phyloP scores from a whole-genome alignment of 2,888 invertebrate species.

The Zootermopsis nevadensis region DNA sequence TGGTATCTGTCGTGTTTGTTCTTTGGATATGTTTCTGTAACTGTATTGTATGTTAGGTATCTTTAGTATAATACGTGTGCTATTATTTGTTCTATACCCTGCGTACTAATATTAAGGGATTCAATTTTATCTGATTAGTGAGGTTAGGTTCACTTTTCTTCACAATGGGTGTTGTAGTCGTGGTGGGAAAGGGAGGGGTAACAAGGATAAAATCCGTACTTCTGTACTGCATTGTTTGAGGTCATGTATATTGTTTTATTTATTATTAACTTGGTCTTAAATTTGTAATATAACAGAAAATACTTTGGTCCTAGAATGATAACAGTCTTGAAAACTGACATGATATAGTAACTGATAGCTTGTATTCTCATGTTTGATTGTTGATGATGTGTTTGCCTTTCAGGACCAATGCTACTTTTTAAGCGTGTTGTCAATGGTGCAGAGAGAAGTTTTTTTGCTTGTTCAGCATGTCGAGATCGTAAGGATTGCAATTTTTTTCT shows the following conservation, averaged over 20 bases:
- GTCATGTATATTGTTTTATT: too few species aligned
- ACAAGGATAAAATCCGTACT: not conserved
- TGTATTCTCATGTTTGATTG: too few species aligned
- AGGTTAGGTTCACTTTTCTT: not conserved
- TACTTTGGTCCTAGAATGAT: too few species aligned
- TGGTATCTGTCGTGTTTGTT: slow-evolving; percentile 63
- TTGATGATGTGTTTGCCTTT: slow-evolving; percentile 40
- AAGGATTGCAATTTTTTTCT: slow-evolving; percentile 81
- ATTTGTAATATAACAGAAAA: too few species aligned
- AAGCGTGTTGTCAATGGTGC: slow-evolving; percentile 60
- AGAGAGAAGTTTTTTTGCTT: slow-evolving; percentile 77
- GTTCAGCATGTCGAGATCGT: slow-evolving; percentile 84
- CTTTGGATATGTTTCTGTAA: slow-evolving; percentile 1
- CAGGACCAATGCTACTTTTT: slow-evolving; percentile 78
- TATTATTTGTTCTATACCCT: not conserved
- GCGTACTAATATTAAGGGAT: not conserved
- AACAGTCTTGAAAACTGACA: too few species aligned
- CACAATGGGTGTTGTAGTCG: too few species aligned
- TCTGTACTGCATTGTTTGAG: too few species aligned
- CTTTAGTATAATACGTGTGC: not conserved
- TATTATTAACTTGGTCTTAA: too few species aligned
- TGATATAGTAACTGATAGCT: too few species aligned
- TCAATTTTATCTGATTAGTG: not conserved
- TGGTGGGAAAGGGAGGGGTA: not conserved
- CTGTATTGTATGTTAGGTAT: not conserved